Evolutionary conservation across 2,113 vertebrate species (phyloP), one percentile per base, ranked within the genome.

Genomic region (Dipodomys merriami): DNA sequence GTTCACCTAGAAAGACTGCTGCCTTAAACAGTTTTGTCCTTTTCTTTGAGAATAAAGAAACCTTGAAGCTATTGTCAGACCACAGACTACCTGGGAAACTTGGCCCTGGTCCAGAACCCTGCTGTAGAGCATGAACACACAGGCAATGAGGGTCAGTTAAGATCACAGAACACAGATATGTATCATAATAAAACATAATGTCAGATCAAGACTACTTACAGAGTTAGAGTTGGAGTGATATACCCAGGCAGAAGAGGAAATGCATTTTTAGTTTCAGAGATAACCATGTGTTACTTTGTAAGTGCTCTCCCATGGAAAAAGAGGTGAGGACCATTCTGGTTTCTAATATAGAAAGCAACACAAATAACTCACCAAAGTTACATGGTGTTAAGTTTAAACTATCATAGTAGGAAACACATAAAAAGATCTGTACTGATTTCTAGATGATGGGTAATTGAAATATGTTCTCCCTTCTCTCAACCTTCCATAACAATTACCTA

Each of bases 251-350:
- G 46, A 84, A 86, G 23, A 76, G n/a, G 35, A 81, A 39, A 81
- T 60, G 27, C 64, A 94, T 92, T 93, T 94, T 91, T 95, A 93
- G 74, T 88, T 89, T 90, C 74, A 57, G 23, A 83, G 25, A 46
- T 79, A 88, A 89, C 82, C 67, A 83, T 57, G 1, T 77, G 60
- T 94, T 88, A 91, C 71, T 68, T 88, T 62, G 93, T 64, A 95
- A 82, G 27, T 60, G 25, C 35, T 44, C 1, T 81, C 60, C 29
- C 74, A 20, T 69, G 15, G 12, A 67, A 22, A 87, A 29, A 33
- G 73, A 18, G 6, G 27, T 88, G 7, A 23, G 8, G 72, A 83
- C 86, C 64, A 91, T 49, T 93, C 22, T 69, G 44, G 5, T 20
- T 80, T 20, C 9, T 80, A 33, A 76, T 57, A 89, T 18, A 79